Evolutionary conservation across 2,888 invertebrate species (phyloP).

Genomic region (Watsonalla binaria): DNA sequence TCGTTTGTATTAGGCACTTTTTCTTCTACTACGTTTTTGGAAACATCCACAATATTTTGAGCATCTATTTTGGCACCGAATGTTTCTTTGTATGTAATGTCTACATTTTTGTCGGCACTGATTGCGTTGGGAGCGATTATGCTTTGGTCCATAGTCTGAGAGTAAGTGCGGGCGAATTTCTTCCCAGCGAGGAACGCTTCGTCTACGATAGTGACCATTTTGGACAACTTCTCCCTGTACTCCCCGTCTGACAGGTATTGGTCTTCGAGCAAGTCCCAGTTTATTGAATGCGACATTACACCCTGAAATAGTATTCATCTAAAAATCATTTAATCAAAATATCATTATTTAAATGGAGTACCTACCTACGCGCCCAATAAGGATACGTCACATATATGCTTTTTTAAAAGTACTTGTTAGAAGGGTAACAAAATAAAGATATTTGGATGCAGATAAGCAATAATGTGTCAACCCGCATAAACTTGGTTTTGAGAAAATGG

Average conservation of each 20-base stretch:
- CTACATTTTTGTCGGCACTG: slow-evolving; percentile 32
- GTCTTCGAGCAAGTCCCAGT: slow-evolving; percentile 93
- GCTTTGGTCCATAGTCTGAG: slow-evolving; percentile 35
- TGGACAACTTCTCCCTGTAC: slow-evolving; percentile 90
- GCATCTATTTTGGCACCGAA: slow-evolving; percentile 18
- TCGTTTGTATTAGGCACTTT: slow-evolving; percentile 32
- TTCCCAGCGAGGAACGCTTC: slow-evolving; percentile 85
- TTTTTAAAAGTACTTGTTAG: no score
- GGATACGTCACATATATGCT: no score
- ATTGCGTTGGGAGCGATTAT: slow-evolving; percentile 15
- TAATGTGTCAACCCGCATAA: no score
- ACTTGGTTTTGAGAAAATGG: no score
- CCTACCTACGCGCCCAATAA: no score
- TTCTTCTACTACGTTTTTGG: slow-evolving; percentile 31
- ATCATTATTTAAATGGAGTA: no score
- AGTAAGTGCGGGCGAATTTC: slow-evolving; percentile 84
- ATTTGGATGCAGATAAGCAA: no score
- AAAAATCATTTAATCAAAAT: no score
- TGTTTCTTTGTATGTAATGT: slow-evolving; percentile 50
- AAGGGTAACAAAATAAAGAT: no score
- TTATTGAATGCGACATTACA: slow-evolving; percentile 96
- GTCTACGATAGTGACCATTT: slow-evolving; percentile 90
- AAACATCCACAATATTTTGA: slow-evolving; percentile 31
- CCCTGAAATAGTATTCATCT: slow-evolving; percentile 79
- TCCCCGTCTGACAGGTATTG: slow-evolving; percentile 91